Base-by-base conservation (phyloP, 1,140 invertebrate species). In the Drosophila rufa region DNA sequence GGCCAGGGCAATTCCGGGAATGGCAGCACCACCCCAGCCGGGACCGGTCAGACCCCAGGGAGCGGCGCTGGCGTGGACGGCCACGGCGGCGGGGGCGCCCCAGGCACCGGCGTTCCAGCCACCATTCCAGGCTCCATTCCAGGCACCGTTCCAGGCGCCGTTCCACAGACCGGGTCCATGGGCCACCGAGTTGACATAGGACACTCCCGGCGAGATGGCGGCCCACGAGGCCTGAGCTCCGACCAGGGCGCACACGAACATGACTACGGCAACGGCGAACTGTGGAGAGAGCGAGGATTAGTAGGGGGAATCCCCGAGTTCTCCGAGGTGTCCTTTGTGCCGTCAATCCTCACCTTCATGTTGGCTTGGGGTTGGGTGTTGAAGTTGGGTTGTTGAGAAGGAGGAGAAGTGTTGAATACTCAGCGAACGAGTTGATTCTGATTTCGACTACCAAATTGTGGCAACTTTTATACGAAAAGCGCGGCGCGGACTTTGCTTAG, bases 221-320 rank as follows among this genome's bases (percentile, higher is more conserved):
- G 75, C 65, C 79, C 87, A 77, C 46, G 92, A 92, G 53, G 92
- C 89, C 67, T 92, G 84, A 38, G 86, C 90, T 77, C 90, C 92
- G 68, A 73, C 82, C 67, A 81, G 73, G 80, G 92, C 92, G 70
- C 92, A 87, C 68, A 92, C 92, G 67, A 92, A 92, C 92, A 92
- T 92, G 92, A 92, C 92, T 92, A 92, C 92, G 85, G 91, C 91
- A 87, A 86, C 50, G 74, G 82, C 91, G 92, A 92, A 92, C 92
- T 92, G 91, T 0, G 80, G 76, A 42, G 17, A 0, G 0, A 76
- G 69, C 40, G 27, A 9, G 47, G n/a, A 65, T 40, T 36, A 48
- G 33, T 43, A 30, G 27, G 36, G 33, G 27, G 11, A 9, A 27
- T 22, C 19, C 19, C 19, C 19, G 19, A n/a, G 22, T 25, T n/a